Evolutionary conservation across 2,888 invertebrate genomes (phyloP), one percentile per base, ranked within the genome.

Genomic region (Leptogaster cylindrica): DNA sequence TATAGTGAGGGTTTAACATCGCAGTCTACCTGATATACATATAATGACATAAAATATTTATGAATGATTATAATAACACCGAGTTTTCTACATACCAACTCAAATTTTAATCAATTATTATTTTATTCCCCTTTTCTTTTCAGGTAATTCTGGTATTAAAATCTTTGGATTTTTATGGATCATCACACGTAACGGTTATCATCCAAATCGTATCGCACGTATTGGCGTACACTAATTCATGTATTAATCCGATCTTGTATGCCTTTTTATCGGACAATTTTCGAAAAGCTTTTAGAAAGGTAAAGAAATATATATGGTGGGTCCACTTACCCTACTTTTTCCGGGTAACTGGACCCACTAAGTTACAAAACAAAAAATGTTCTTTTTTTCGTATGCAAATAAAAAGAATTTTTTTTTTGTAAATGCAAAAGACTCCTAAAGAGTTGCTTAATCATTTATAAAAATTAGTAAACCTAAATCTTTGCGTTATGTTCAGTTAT

Each of bases 221-320:
- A 18, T 82, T 92, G 68, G 95, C 95, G 14, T 97, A 97, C 82
- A 93, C 91, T 83, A 97, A 95, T 84, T 92, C 92, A 76, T 96
- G 96, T 79, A 90, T 97, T 75, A 96, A 97, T 82, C 96, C 96
- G 0, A 90, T 97, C 73, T 86, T 97, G 55, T 97, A 97, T 82
- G 95, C 95, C 2, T 94, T 96, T 81, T 85, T 96, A 58, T 95
- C 95, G 1, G 95, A 96, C 76, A 95, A 95, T 82, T 96, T 97
- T 82, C 87, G 95, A 73, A 90, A 93, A 77, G 95, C 94, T 18
- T 96, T 96, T 79, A 85, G 86, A 70, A 87, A 88, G 80, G 86
- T 81, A 72, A 75, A 74, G 72, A 65, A 6, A 3, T 6, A 23
- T 46, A 8, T 46, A n/a, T n/a, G n/a, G n/a, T n/a, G n/a, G n/a